These are phyloP conservation scores for Clusia tigrina DNA, from an alignment of 2,888 invertebrate species.

Conservation along the genomic window DNA sequence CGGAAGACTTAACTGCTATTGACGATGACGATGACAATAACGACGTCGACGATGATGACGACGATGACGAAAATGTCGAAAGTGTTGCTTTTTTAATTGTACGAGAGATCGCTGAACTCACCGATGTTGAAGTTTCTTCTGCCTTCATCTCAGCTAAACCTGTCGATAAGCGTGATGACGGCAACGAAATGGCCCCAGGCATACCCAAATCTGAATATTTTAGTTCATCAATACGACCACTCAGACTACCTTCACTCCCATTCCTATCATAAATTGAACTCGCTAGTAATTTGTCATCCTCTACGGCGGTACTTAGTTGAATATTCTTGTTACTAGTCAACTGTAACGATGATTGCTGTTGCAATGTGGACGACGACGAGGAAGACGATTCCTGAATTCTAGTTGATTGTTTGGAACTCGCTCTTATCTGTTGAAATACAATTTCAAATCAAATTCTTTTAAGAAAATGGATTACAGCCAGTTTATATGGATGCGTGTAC, in stretches of 20 bases:
- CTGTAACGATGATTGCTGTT: not conserved
- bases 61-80: slow-evolving; percentile 9
- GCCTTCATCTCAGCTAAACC: not conserved
- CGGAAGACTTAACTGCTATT: not conserved
- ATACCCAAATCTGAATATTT: not conserved
- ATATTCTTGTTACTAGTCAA: not conserved
- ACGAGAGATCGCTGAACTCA: not conserved
- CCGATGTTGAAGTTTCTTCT: not conserved
- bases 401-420: not conserved
- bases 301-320: not conserved
- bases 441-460: no score
- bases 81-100: not conserved
- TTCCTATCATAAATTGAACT: not conserved
- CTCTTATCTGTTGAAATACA: not conserved
- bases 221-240: not conserved
- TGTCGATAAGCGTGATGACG: not conserved
- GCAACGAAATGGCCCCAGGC: not conserved
- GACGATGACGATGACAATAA: slow-evolving; percentile 9
- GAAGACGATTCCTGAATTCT: not conserved
- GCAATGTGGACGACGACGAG: not conserved
- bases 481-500: no score
- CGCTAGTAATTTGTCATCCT: not conserved
- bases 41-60: slow-evolving; percentile 12
- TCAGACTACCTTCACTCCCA: not conserved
- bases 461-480: no score